A percentile compares a stretch with the other conserved stretches of the same genome.
These are phyloP conservation scores for Eolophus roseicapilla DNA, from an alignment of 2,113 vertebrate species.

Conservation along the genomic window DNA sequence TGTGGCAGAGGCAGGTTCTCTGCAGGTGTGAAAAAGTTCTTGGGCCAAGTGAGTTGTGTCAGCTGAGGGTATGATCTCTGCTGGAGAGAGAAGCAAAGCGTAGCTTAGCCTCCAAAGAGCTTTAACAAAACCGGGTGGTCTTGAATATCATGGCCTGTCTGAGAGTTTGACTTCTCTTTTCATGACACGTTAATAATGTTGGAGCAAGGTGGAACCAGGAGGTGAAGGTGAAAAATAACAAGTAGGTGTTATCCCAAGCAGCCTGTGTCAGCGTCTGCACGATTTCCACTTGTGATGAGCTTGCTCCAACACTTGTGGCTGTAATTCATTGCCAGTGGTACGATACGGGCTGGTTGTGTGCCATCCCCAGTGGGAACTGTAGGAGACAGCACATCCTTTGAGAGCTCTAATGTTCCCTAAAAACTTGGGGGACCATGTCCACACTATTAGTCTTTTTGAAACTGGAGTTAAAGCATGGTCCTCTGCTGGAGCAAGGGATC, in stretches of 20 bases:
- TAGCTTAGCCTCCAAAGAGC: background rate
- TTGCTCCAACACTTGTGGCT: background rate
- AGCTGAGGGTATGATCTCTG: background rate
- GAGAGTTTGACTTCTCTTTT: background rate
- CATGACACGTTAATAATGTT: too few species aligned
- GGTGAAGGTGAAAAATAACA: background rate
- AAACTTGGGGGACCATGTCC: background rate
- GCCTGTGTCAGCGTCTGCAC: background rate
- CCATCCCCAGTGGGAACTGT: background rate
- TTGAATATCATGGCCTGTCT: background rate
- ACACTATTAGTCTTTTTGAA: background rate
- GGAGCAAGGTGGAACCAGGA: background rate
- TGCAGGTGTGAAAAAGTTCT: background rate
- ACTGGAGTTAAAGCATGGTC: background rate
- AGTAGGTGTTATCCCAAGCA: background rate
- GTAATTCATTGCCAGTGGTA: background rate
- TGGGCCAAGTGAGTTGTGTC: background rate
- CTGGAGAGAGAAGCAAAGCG: background rate
- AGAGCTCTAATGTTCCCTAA: background rate
- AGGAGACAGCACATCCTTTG: background rate
- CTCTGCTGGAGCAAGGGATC: background rate
- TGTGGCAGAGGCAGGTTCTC: background rate
- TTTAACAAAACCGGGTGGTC: background rate
- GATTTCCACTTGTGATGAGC: background rate
- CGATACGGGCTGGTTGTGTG: background rate